A percentile compares a stretch with the other conserved stretches of the same genome.
Evolutionary conservation across 2,113 vertebrate species (phyloP).

Genomic region (Donacobius atricapilla): DNA sequence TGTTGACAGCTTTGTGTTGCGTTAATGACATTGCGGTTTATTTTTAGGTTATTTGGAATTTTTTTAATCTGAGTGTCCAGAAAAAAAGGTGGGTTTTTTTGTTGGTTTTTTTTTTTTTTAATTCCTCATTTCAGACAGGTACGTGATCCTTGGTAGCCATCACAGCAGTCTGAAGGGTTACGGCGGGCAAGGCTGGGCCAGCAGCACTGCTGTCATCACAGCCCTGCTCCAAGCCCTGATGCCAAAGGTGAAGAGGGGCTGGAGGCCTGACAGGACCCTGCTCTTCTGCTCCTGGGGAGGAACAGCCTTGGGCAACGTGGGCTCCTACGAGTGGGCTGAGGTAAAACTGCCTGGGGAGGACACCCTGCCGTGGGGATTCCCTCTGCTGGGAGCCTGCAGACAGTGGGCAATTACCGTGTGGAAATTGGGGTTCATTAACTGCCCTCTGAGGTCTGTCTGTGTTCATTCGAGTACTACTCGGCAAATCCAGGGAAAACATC

Average conservation of each 20-base stretch:
- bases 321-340: conserved; percentile 95
- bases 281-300: conserved; percentile 92
- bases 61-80: neutral
- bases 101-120: neutral
- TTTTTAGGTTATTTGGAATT: neutral
- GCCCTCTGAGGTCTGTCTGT: neutral
- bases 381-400: neutral
- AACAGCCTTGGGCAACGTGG: conserved; percentile 83
- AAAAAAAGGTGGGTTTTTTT: neutral
- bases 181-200: conserved; percentile 73
- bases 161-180: conserved; percentile 70
- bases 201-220: conserved; percentile 81
- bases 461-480: fast-evolving
- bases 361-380: neutral
- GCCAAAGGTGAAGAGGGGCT: conserved; percentile 78
- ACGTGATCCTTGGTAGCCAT: conserved; percentile 83
- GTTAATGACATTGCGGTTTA: neutral
- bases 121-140: conserved; percentile 78
- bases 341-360: conserved; percentile 61
- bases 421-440: neutral
- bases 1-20: neutral
- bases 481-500: neutral
- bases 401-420: fast-evolving
- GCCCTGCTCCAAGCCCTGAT: conserved; percentile 83
- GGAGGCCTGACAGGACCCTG: conserved; percentile 86